Percentiles rank a stretch among this genome's conserved stretches.
phyloP scores from a whole-genome alignment of 2,797 vertebrate species.

The Podargus strigoides region DNA sequence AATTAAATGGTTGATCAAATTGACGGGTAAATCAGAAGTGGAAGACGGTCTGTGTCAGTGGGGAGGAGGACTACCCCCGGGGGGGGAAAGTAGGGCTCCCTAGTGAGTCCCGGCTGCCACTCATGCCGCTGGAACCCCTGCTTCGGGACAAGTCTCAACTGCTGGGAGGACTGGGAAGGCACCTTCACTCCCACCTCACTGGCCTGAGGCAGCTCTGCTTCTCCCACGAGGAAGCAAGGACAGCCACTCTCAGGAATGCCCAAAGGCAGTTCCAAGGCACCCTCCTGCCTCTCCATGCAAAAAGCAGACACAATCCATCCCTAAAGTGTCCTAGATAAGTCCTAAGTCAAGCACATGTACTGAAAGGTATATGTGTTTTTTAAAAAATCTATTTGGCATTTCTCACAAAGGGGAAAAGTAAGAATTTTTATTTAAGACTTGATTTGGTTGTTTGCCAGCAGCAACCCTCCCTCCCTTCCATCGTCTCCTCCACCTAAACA shows the following conservation, averaged over 20 bases:
- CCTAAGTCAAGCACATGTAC: background rate
- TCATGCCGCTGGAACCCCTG: background rate
- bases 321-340: background rate
- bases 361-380: background rate
- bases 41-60: accelerated
- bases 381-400: background rate
- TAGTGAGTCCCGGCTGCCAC: background rate
- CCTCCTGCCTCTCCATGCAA: background rate
- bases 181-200: accelerated
- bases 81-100: accelerated
- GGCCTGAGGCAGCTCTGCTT: background rate
- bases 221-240: accelerated
- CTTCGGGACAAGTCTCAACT: background rate
- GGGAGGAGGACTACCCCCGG: accelerated
- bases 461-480: background rate
- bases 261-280: too few species aligned
- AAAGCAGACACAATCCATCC: background rate
- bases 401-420: background rate
- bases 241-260: background rate
- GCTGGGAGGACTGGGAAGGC: background rate
- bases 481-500: background rate
- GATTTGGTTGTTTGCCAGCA: background rate
- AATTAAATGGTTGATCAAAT: conserved; percentile 43
- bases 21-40: background rate
- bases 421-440: background rate